Base-by-base conservation (phyloP, 2,113 vertebrate species). In the Ellobius talpinus region DNA sequence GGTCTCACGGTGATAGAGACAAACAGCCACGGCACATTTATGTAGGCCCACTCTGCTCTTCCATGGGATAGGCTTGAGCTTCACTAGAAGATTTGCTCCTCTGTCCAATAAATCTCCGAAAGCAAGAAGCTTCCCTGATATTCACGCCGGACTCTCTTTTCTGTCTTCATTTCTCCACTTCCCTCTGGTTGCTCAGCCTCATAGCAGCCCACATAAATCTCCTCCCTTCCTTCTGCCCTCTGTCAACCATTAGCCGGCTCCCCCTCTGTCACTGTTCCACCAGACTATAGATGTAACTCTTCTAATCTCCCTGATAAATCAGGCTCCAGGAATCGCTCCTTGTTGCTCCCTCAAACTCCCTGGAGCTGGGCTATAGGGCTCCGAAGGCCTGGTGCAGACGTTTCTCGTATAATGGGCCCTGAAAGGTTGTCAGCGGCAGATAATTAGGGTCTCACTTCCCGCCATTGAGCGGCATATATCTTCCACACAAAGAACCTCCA, bases 401-500 rank as follows among this genome's bases (percentile, higher is more conserved):
- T 96, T 96, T 97, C 97, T 98, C 96, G 97, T 95, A 97, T 98
- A 97, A 98, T 95, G 94, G 97, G 95, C 97, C 97, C 96, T 97
- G 98, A 98, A 97, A 98, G 96, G 97, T 98, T 98, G 98, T 97
- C 98, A 98, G 97, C 93, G 77, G 94, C 96, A 97, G 97, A 97
- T 98, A 97, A 98, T 98, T 98, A 98, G 98, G 97, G 96, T 97
- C 98, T 97, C 97, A 98, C 97, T 98, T 98, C 72, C 93, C 72
- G 84, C 96, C 94, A 95, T 88, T 8, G 5, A 97, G 96, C 96
- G 88, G 70, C 97, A 93, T 98, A 98, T 98, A 98, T 98, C 98
- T 98, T 98, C 97, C 79, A 82, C 87, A 84, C 47, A 86, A 98
- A 98, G 94, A 96, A 90, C 87, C 91, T 94, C 96, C 98, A 97